A percentile compares a stretch with the other conserved stretches of the same genome.
Conservation (phyloP, 1,140 invertebrate genomes). For the Drosophila lini region DNA sequence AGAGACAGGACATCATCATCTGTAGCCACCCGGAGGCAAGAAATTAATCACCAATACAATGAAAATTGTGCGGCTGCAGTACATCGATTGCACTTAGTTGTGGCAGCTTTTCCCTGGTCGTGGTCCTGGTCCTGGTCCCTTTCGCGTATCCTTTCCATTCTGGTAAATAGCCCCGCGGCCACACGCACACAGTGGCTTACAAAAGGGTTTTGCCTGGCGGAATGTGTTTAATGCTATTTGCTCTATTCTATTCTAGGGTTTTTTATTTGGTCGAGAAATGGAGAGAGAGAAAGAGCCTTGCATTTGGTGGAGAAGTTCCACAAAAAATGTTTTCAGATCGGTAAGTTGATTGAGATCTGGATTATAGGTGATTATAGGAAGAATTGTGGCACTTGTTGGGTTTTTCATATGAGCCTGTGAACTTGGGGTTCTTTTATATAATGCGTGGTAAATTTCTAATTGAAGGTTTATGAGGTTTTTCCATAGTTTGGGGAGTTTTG, state of each 20-base stretch:
- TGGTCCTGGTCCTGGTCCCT: constrained; percentile 15
- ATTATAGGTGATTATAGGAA: constrained; percentile 1
- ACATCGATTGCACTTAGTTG: constrained; percentile 43
- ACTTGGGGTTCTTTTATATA: too few relatives aligned
- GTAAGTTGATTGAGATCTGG: constrained; percentile 8
- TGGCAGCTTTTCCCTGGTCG: constrained; percentile 62
- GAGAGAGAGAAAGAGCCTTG: neutral
- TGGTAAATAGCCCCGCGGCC: constrained; percentile 60
- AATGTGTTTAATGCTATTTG: constrained; percentile 73
- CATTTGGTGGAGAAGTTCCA: constrained; percentile 1
- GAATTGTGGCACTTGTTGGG: constrained; percentile 1
- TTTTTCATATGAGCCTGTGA: neutral
- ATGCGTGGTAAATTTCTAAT: constrained; percentile 5
- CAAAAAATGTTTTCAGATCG: constrained; percentile 11
- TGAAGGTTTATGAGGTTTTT: neutral
- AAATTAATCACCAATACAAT: constrained; percentile 81
- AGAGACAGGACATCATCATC: constrained; percentile 38
- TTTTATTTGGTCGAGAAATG: constrained; percentile 3
- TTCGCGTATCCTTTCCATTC: constrained; percentile 18
- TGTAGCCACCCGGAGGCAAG: constrained; percentile 62
- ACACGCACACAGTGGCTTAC: constrained; percentile 46
- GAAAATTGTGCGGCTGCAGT: constrained; percentile 72
- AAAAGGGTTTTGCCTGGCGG: constrained; percentile 38
- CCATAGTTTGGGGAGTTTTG: neutral
- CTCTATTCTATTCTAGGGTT: constrained; percentile 24